Base-by-base conservation (phyloP, 2,888 invertebrate genomes). In the Prenolepis imparis region DNA sequence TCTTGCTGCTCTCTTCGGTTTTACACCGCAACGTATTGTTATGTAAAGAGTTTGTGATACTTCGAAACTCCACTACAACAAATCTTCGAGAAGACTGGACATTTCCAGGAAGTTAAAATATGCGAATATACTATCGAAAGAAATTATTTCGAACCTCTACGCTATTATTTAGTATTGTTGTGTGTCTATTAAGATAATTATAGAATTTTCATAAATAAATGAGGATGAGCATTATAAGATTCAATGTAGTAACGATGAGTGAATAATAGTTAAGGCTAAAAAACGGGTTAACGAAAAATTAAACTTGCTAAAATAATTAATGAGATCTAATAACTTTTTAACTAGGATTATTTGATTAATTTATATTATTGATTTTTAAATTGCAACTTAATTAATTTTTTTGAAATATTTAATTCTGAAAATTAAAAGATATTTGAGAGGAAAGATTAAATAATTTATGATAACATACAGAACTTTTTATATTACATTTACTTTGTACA, bases 41-140 rank as follows among this genome's bases (percentile, higher is more conserved):
- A 73, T 61, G 74, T 32, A 63, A 32, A 63, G 11, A 32, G 61
- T 44, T 73, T n/a, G 8, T 41, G 63, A 32, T 44, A 48, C 6
- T 63, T 63, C 11, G 36, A 74, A 74, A 5, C 32, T 0, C 8
- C n/a, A 28, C 4, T 41, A 41, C 41, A 41, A 15, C 66, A 41
- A 74, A 36, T 36, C 11, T 1, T 1, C 6, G 21, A 74, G 9
- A 74, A 36, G 5, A 74, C 24, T 61, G 6, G 39, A n/a, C 15
- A 67, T 57, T 4, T 21, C 11, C 0, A 41, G 18, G 24, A 15
- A 1, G 15, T 21, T 74, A 3, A 8, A 63, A 63, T 63, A 11
- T 39, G 11, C 8, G 36, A 9, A 15, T 39, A n/a, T 57, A 57
- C n/a, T 55, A 8, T 41, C 18, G 41, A 73, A 73, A 61, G 24